Conservation (phyloP, 2,113 vertebrate genomes). For the Apistogramma diplotaenia region DNA sequence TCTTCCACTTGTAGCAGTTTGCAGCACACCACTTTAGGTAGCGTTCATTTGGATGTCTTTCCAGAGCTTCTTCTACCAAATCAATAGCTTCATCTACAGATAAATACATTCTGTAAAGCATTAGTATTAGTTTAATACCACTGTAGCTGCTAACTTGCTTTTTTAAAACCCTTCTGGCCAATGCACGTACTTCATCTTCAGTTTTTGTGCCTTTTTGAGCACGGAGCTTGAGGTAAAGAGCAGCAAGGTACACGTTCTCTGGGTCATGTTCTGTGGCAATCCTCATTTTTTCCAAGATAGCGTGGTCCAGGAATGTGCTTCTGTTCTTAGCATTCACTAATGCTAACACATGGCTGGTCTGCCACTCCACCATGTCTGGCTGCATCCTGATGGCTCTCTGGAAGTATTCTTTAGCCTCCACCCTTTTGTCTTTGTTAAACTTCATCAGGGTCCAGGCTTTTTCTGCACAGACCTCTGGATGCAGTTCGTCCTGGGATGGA, state of each 20-base stretch:
- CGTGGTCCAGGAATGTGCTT: neutral
- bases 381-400: slow-evolving; percentile 61
- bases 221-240: slow-evolving; percentile 15
- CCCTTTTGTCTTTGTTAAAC: neutral
- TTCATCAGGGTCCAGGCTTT: slow-evolving; percentile 71
- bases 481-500: slow-evolving; percentile 36
- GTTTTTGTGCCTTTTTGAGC: neutral
- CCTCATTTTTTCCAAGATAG: slow-evolving; percentile 41
- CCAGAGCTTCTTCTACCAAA: slow-evolving; percentile 45
- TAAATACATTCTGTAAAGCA: slow-evolving; percentile 22
- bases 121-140: slow-evolving; percentile 39
- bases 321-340: neutral
- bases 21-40: slow-evolving; percentile 42
- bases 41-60: slow-evolving; percentile 41
- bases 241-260: slow-evolving; percentile 50
- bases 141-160: slow-evolving; percentile 48
- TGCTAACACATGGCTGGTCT: slow-evolving; percentile 27
- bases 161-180: slow-evolving; percentile 39
- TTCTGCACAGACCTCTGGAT: slow-evolving; percentile 62
- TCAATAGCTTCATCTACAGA: slow-evolving; percentile 53
- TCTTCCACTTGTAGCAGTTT: slow-evolving; percentile 34
- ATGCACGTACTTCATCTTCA: slow-evolving; percentile 6
- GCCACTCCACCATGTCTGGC: slow-evolving; percentile 60
- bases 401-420: slow-evolving; percentile 42
- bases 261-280: slow-evolving; percentile 38